These are phyloP conservation scores for Pocillopora grandis DNA, from an alignment of 92 coral and sea anemone species.

Conservation along the genomic window DNA sequence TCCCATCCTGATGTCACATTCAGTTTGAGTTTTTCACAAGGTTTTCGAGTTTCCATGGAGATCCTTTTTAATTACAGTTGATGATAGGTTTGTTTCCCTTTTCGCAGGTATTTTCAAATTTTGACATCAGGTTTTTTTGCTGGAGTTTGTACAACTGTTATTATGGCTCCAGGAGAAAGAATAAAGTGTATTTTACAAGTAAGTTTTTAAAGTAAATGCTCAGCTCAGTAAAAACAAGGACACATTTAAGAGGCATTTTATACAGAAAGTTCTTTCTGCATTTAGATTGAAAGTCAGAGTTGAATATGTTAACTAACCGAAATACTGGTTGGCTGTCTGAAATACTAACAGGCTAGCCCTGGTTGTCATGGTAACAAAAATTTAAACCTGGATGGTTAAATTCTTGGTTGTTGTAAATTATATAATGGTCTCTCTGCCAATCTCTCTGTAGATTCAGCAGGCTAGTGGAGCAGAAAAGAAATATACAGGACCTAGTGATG, in stretches of 20 bases:
- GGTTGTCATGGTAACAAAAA: too few relatives aligned
- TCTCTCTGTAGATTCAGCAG: constrained; percentile 78
- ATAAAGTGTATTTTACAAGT: constrained; percentile 94
- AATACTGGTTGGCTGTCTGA: too few relatives aligned
- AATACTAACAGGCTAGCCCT: too few relatives aligned
- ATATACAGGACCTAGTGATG: constrained; percentile 89
- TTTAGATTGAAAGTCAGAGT: too few relatives aligned
- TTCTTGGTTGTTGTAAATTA: too few relatives aligned
- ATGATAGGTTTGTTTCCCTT: neutral
- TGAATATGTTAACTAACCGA: too few relatives aligned
- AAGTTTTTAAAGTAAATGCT: neutral
- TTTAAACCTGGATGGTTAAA: too few relatives aligned
- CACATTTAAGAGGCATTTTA: too few relatives aligned
- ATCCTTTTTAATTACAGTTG: neutral
- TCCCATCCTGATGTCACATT: too few relatives aligned
- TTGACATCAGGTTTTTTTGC: constrained; percentile 89
- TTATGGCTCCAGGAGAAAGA: constrained; percentile 95
- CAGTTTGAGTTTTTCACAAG: neutral
- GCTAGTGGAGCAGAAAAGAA: constrained; percentile 92
- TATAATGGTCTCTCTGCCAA: neutral
- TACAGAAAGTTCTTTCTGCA: too few relatives aligned
- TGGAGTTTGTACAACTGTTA: constrained; percentile 86
- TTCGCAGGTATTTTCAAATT: constrained; percentile 74
- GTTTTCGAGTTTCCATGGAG: neutral
- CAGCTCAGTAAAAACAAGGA: too few relatives aligned